These are phyloP conservation scores for Nibea albiflora DNA, from an alignment of 2,113 vertebrate species.

Conservation along the genomic window DNA sequence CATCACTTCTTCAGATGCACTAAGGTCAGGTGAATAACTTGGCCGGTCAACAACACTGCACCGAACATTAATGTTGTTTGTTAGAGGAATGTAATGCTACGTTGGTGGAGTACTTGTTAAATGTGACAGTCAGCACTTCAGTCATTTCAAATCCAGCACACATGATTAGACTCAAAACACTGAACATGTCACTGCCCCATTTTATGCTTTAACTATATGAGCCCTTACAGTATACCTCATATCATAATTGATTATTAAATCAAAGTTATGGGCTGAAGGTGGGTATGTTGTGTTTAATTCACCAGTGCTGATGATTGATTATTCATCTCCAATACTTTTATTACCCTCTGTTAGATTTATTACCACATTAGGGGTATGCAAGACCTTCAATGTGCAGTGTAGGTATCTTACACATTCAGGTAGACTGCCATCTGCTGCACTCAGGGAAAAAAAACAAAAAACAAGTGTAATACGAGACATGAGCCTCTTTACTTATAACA, in stretches of 20 bases:
- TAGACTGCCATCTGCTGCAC: neutral
- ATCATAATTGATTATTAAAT: neutral
- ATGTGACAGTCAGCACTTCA: neutral
- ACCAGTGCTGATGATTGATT: neutral
- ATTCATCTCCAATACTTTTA: neutral
- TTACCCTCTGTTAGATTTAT: neutral
- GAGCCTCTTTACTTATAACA: neutral
- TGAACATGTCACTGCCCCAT: neutral
- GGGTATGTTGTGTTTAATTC: neutral
- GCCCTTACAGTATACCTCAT: neutral
- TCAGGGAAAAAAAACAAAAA: neutral
- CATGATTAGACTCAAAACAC: neutral
- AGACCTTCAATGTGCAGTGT: neutral
- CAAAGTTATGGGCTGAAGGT: neutral
- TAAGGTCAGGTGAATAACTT: neutral
- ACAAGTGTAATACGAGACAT: neutral
- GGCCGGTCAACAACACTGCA: neutral
- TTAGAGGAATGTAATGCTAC: too few species aligned
- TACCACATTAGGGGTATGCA: neutral
- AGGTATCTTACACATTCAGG: neutral
- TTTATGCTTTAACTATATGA: neutral
- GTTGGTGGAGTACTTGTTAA: neutral
- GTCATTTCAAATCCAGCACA: neutral
- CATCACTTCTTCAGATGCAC: neutral
- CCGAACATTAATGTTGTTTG: too few species aligned